Evolutionary conservation across 2,113 vertebrate species (phyloP).

Genomic region (Piaya cayana): DNA sequence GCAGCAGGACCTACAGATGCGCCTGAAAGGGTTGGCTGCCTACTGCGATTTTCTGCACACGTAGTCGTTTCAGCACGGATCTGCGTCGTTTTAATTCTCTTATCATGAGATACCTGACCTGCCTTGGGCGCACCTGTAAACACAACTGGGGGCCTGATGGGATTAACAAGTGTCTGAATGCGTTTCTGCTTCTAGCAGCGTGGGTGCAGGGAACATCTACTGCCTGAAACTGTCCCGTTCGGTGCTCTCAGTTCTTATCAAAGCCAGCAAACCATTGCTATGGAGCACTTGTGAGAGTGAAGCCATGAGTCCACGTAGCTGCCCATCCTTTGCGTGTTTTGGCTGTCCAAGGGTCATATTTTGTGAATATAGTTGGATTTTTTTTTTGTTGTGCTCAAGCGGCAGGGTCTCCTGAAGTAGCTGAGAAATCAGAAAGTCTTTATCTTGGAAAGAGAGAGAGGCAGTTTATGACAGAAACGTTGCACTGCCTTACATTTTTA

Average conservation of each 20-base stretch:
- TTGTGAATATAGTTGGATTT: background rate
- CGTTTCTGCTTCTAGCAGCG: background rate
- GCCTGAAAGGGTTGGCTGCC: background rate
- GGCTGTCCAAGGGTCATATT: background rate
- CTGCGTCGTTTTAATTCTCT: fast-evolving
- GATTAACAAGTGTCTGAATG: background rate
- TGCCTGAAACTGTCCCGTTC: background rate
- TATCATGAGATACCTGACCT: background rate
- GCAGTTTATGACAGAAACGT: background rate
- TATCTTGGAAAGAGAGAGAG: background rate
- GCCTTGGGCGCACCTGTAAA: background rate
- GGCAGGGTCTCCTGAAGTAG: background rate
- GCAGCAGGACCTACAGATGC: background rate
- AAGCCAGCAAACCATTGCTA: background rate
- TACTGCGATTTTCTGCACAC: fast-evolving
- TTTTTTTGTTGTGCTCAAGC: background rate
- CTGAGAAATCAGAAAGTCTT: background rate
- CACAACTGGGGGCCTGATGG: background rate
- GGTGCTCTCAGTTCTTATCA: background rate
- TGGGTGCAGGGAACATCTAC: background rate
- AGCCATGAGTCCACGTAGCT: background rate
- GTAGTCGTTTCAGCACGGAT: fast-evolving
- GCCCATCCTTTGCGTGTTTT: background rate
- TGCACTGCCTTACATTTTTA: background rate
- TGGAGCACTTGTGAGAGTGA: background rate